phyloP scores from a whole-genome alignment of 35 echinoderm and acorn worm species.

The Hemicentrotus pulcherrimus region DNA sequence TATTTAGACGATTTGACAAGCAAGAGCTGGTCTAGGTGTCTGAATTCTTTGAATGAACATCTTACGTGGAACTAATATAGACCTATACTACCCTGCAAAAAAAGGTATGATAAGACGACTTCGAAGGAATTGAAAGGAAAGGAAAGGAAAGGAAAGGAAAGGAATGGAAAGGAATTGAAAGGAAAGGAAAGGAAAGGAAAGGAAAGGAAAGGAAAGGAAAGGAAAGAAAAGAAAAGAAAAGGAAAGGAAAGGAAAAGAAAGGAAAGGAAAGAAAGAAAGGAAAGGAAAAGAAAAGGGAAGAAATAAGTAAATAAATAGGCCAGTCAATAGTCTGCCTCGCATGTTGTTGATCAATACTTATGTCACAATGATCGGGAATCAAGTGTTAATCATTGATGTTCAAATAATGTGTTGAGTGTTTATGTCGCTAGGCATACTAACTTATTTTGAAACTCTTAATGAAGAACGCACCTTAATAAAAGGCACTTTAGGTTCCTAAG shows the following conservation, averaged over 20 bases:
- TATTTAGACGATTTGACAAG: too few species aligned
- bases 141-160: not conserved
- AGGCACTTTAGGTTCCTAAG: too few species aligned
- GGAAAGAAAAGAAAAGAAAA: conserved; percentile 1
- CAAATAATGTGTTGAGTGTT: not conserved
- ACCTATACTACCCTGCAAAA: too few species aligned
- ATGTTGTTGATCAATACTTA: not conserved
- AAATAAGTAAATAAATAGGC: not conserved
- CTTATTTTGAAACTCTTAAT: too few species aligned
- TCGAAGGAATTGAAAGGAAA: not conserved
- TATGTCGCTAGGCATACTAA: too few species aligned
- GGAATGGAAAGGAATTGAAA: not conserved
- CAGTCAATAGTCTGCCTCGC: not conserved
- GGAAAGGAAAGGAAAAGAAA: not conserved
- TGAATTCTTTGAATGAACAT: too few species aligned
- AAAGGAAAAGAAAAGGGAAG: not conserved
- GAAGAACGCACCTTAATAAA: too few species aligned
- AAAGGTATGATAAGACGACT: too few species aligned
- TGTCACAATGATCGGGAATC: not conserved
- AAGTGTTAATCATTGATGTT: not conserved
- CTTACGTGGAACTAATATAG: too few species aligned
- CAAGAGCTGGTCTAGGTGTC: too few species aligned
- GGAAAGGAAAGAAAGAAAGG: conserved; percentile 8
- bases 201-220: not conserved
- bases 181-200: not conserved